A percentile compares a stretch with the other conserved stretches of the same genome.
Conservation (phyloP, 2,113 vertebrate species). For the Corythornis madagascariensis region DNA sequence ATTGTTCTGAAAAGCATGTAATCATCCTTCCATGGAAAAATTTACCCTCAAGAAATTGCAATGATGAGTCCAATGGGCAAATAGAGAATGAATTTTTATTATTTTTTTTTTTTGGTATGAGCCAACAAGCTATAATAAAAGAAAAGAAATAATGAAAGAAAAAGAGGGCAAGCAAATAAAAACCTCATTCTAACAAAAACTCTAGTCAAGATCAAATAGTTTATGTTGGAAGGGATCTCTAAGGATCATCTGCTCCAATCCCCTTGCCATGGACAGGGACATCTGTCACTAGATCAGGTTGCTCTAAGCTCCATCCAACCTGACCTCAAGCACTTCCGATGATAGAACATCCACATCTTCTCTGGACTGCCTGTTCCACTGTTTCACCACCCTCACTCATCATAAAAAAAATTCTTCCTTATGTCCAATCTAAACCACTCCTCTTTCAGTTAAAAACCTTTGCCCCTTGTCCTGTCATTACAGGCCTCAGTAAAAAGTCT, state of each 20-base stretch:
- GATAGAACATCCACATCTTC: neutral
- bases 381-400: neutral
- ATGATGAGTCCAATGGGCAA: constrained; percentile 42
- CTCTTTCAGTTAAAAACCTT: neutral
- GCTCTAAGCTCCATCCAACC: neutral
- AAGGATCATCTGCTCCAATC: neutral
- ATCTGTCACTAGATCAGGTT: neutral
- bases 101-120: neutral
- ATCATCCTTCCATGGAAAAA: constrained; percentile 54
- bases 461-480: neutral
- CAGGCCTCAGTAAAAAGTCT: neutral
- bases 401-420: neutral
- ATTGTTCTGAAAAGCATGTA: constrained; percentile 59
- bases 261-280: neutral
- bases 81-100: neutral
- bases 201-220: neutral
- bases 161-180: neutral
- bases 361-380: neutral
- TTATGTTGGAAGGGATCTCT: neutral
- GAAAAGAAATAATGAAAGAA: neutral
- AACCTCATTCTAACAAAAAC: neutral
- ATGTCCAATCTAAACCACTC: neutral
- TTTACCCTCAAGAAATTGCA: constrained; percentile 43
- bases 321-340: neutral
- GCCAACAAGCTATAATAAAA: neutral